Evolutionary conservation across 2,797 vertebrate genomes (phyloP).

Genomic region (Smutsia temminckii): DNA sequence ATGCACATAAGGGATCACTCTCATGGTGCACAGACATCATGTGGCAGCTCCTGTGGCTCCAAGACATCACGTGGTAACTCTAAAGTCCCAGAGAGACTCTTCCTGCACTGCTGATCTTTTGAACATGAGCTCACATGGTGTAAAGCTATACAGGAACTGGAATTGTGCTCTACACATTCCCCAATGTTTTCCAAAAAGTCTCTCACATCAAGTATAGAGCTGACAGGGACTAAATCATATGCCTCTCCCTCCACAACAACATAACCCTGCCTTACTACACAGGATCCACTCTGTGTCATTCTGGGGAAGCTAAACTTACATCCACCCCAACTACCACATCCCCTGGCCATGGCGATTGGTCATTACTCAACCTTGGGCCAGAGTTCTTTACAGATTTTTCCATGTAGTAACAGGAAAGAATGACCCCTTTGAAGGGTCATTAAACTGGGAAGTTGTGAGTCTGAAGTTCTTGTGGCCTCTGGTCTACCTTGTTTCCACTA

Average conservation of each 20-base stretch:
- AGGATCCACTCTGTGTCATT: too few relatives aligned
- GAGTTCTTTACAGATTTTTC: background rate
- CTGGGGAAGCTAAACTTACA: rapidly evolving
- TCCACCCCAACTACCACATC: rapidly evolving
- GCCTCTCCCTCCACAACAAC: background rate
- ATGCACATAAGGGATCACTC: rapidly evolving
- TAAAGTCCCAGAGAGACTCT: background rate
- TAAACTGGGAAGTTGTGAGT: background rate
- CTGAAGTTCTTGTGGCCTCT: rapidly evolving
- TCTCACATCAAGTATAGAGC: background rate
- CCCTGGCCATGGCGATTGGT: rapidly evolving
- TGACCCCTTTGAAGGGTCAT: background rate
- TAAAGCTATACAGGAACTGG: rapidly evolving
- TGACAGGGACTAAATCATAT: background rate
- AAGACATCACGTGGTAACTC: rapidly evolving
- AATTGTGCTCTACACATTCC: too few relatives aligned
- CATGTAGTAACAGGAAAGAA: background rate
- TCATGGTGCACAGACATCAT: rapidly evolving
- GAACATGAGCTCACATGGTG: background rate
- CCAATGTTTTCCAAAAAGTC: background rate
- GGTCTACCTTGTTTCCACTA: background rate
- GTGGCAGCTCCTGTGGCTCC: rapidly evolving
- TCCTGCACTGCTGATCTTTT: rapidly evolving
- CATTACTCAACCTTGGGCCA: rapidly evolving
- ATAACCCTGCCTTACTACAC: rapidly evolving